Percentiles rank a stretch among this genome's conserved stretches.
Conservation (phyloP, 2,113 vertebrate species). For the Bambusicola thoracicus region DNA sequence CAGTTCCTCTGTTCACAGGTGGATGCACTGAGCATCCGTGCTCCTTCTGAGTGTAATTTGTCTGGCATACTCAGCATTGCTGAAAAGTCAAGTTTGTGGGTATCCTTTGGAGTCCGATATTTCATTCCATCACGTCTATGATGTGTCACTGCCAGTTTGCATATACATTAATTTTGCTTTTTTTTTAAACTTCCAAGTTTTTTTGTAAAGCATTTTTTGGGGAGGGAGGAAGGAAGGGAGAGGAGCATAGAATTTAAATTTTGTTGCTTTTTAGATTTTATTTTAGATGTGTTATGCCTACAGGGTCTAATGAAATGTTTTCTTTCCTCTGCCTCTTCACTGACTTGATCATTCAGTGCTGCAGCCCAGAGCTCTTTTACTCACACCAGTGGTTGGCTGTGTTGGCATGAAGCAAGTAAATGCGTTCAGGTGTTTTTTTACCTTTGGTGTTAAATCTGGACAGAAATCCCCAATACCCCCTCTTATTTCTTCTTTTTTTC, state of each 20-base stretch:
- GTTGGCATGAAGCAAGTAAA: background rate
- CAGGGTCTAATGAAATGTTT: background rate
- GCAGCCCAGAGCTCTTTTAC: background rate
- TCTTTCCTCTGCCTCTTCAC: background rate
- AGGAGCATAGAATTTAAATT: background rate
- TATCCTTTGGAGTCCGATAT: background rate
- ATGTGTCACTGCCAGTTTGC: background rate
- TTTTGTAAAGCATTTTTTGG: background rate
- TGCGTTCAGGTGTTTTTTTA: background rate
- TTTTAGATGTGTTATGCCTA: background rate
- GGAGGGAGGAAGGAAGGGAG: too few relatives aligned
- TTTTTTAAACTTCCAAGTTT: background rate
- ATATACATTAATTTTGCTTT: background rate
- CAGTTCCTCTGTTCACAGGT: background rate
- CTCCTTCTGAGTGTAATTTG: background rate
- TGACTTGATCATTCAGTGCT: background rate
- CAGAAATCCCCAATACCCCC: background rate
- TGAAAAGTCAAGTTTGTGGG: background rate
- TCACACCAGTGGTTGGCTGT: background rate
- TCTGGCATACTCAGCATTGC: background rate
- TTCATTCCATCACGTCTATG: background rate
- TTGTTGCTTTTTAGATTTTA: background rate
- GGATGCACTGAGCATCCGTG: background rate
- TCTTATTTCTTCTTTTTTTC: accelerated
- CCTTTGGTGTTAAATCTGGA: background rate